Evolutionary conservation across 1,140 invertebrate genomes (phyloP), one percentile per base, ranked within the genome.

Genomic region (Lanistes nyassanus): DNA sequence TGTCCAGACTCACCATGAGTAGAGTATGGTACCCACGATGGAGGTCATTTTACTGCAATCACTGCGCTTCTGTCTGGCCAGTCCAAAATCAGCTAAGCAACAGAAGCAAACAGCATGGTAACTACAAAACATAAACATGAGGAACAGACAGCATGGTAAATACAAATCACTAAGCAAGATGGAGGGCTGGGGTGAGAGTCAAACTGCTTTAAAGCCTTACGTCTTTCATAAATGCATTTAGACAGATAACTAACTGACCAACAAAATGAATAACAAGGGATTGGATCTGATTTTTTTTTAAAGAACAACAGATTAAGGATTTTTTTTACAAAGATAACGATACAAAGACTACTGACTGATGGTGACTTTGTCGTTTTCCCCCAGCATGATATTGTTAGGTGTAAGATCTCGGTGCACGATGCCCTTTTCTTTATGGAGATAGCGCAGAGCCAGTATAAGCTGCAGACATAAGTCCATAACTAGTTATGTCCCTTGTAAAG

Each of bases 341-440:
- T n/a, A 1, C 9, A 47, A 47, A 47, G 58, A 56, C 31, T 66
- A 86, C 89, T 86, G 82, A 90, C 89, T 90, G 31, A 90, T 88
- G 29, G 88, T 90, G 29, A 90, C 87, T 82, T 87, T 86, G 76
- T 90, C 88, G 75, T 88, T 84, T 72, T 89, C 88, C 34, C 87
- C 86, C 29, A 90, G 76, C 89, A 90, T 90, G 58, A 90, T 88
- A 75, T 90, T 90, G 79, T 88, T 90, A 2, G 90, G 88, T 23
- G 88, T 88, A 16, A 90, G 82, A 72, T 90, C 89, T 58, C 89
- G 67, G 75, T 89, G 88, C n/a, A 89, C 83, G 56, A 90, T 90
- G 13, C 84, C 81, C 67, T 90, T 90, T 70, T 90, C 89, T 80
- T 90, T 90, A 81, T 90, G 89, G 0, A 90, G 82, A 78, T 90